Percentiles rank a stretch among this genome's conserved stretches.
Conservation (phyloP, 2,797 vertebrate species). For the Acomys russatus region DNA sequence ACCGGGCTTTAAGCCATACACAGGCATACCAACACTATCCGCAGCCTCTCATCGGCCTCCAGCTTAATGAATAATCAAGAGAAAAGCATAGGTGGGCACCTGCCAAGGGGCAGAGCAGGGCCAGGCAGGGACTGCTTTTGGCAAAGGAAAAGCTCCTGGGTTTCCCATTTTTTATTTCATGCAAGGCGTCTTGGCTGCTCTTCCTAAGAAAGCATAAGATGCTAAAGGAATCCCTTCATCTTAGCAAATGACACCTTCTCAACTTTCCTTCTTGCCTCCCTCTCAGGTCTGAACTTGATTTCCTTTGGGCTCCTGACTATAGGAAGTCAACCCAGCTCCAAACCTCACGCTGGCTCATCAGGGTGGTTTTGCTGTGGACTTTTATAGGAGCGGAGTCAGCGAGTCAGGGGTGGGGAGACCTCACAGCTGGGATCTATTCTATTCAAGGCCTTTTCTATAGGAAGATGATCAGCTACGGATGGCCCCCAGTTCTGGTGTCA, state of each 20-base stretch:
- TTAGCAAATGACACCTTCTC: constrained; percentile 39
- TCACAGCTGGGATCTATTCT: neutral
- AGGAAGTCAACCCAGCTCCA: neutral
- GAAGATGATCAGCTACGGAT: no score
- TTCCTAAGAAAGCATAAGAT: constrained; percentile 43
- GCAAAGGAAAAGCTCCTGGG: constrained; percentile 23
- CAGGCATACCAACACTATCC: constrained; percentile 29
- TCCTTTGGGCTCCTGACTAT: neutral
- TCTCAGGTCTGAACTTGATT: neutral
- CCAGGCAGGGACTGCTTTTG: neutral
- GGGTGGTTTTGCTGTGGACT: neutral
- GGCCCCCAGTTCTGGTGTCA: neutral
- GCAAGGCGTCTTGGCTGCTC: neutral
- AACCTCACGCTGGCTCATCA: neutral
- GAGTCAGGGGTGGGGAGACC: neutral
- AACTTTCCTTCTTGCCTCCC: neutral
- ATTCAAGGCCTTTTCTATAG: neutral
- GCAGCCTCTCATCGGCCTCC: neutral
- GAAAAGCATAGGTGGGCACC: constrained; percentile 61
- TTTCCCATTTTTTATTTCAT: constrained; percentile 28
- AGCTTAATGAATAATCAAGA: constrained; percentile 71
- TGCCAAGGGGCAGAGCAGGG: neutral
- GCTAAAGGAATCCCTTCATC: constrained; percentile 54
- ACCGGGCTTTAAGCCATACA: neutral
- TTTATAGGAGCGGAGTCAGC: neutral